Percentiles rank a stretch among this genome's conserved stretches.
Conservation (phyloP, 2,888 invertebrate genomes). For the Nysson spinosus region DNA sequence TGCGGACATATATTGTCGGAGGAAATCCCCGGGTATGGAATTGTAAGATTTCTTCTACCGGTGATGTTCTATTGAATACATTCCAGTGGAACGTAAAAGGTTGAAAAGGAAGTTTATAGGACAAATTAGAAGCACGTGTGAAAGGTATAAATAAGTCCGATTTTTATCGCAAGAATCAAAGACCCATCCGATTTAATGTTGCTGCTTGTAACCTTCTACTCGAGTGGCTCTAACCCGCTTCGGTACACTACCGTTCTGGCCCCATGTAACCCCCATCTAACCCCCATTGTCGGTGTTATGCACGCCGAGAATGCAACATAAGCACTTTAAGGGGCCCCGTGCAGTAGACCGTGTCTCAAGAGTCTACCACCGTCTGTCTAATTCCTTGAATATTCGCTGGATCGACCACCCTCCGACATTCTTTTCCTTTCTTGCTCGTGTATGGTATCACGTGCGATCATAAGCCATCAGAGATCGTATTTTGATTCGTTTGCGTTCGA, state of each 20-base stretch:
- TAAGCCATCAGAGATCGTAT: no score
- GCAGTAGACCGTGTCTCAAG: slow-evolving; percentile 68
- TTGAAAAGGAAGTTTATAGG: no score
- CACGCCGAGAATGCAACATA: slow-evolving; percentile 56
- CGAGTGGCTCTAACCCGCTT: slow-evolving; percentile 51
- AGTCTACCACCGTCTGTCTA: slow-evolving; percentile 66
- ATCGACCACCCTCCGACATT: slow-evolving; percentile 57
- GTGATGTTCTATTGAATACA: no score
- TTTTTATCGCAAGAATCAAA: slow-evolving; percentile 52
- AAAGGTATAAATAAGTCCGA: slow-evolving; percentile 43
- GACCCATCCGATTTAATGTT: slow-evolving; percentile 51
- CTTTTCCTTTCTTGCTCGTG: slow-evolving; percentile 25
- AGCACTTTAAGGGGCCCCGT: slow-evolving; percentile 62
- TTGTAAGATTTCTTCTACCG: no score
- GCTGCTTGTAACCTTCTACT: slow-evolving; percentile 50
- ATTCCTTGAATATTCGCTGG: slow-evolving; percentile 68
- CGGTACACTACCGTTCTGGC: slow-evolving; percentile 18
- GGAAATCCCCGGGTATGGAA: no score
- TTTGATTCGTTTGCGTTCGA: no score
- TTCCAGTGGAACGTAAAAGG: no score
- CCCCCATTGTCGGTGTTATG: slow-evolving; percentile 56
- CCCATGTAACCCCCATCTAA: slow-evolving; percentile 27
- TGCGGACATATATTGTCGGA: no score
- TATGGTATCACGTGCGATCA: no score
- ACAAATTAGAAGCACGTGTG: no score